Percentiles rank a stretch among this genome's conserved stretches.
phyloP scores from a whole-genome alignment of 2,113 vertebrate genomes.

The Calcarius ornatus region DNA sequence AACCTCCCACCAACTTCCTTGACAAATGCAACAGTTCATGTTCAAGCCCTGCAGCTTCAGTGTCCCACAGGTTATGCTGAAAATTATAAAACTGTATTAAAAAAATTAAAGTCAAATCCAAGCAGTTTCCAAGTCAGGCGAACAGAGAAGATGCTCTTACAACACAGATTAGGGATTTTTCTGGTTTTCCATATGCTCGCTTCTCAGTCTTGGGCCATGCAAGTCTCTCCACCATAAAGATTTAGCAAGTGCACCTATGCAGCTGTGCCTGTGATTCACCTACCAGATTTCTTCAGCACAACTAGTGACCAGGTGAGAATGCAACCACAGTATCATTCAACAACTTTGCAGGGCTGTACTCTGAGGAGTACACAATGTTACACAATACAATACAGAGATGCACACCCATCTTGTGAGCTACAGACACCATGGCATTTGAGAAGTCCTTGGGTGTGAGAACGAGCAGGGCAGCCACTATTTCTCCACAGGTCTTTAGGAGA shows the following conservation, averaged over 20 bases:
- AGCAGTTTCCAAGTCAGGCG: background rate
- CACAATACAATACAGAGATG: fast-evolving
- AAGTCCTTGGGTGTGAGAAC: background rate
- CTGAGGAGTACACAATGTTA: background rate
- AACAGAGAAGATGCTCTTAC: background rate
- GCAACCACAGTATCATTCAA: background rate
- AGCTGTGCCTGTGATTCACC: background rate
- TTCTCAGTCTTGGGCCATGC: background rate
- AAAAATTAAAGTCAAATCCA: background rate
- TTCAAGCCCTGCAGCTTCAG: background rate
- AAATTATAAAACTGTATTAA: background rate
- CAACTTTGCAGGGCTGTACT: background rate
- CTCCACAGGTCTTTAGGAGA: background rate
- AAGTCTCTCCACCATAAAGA: background rate
- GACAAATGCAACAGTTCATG: background rate
- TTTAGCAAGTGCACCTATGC: background rate
- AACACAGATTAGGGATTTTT: background rate
- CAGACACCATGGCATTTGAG: background rate
- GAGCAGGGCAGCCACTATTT: background rate
- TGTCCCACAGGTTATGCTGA: background rate
- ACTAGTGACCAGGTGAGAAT: background rate
- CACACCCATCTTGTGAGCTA: background rate
- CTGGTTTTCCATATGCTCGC: background rate
- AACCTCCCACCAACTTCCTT: background rate
- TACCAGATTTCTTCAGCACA: background rate